A percentile compares a stretch with the other conserved stretches of the same genome.
Conservation (phyloP, 2,888 invertebrate species). For the Embidobia sp. region DNA sequence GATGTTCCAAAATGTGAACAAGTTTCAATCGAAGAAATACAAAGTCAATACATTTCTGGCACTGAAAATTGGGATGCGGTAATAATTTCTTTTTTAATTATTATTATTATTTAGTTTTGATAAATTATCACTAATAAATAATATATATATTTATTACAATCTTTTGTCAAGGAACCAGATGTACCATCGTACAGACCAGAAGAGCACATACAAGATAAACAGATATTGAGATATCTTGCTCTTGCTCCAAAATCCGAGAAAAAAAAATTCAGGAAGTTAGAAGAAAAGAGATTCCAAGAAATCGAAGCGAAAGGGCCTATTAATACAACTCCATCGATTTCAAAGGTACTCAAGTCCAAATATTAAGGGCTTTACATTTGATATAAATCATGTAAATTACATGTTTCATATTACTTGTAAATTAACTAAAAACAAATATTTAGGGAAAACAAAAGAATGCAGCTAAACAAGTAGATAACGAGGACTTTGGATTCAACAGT, state of each 20-base stretch:
- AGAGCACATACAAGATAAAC: conserved; percentile 33
- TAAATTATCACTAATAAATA: background rate
- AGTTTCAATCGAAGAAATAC: conserved; percentile 22
- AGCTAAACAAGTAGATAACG: too few species aligned
- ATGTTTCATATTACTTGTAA: too few species aligned
- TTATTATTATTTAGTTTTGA: too few species aligned
- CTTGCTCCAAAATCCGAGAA: conserved; percentile 66
- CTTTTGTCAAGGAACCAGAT: conserved; percentile 54
- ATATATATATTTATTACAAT: background rate
- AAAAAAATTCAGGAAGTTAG: conserved; percentile 51
- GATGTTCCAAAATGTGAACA: background rate
- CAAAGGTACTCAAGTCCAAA: too few species aligned
- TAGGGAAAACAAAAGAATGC: too few species aligned
- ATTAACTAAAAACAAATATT: too few species aligned
- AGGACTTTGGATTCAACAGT: conserved; percentile 15
- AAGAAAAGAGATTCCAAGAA: conserved; percentile 59
- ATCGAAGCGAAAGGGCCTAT: conserved; percentile 11
- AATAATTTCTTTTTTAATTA: background rate
- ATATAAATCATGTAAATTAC: too few species aligned
- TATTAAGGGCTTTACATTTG: too few species aligned
- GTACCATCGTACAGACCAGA: conserved; percentile 66
- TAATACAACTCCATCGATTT: too few species aligned
- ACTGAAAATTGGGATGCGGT: conserved; percentile 39
- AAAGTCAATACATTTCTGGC: conserved; percentile 20
- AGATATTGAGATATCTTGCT: conserved; percentile 41